Evolutionary conservation across 2,113 vertebrate genomes (phyloP).

Genomic region (Pycnonotus jocosus): DNA sequence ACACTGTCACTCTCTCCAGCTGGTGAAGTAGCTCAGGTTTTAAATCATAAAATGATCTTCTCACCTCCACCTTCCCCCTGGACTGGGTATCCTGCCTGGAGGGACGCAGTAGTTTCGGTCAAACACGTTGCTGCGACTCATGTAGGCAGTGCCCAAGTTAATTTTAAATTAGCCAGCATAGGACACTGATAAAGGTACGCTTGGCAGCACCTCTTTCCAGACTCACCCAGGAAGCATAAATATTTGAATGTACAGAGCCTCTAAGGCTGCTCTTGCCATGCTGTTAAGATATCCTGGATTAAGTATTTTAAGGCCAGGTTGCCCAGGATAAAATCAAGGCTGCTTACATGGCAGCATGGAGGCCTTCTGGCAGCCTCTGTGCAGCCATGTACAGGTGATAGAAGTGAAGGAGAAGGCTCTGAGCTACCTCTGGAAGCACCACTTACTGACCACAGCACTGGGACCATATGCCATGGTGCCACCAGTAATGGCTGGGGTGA

Average conservation of each 20-base stretch:
- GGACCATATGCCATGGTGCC: background rate
- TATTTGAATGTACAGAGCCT: slow-evolving; percentile 40
- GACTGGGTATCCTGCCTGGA: background rate
- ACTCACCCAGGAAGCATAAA: slow-evolving; percentile 62
- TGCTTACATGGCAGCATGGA: background rate
- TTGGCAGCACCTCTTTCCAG: slow-evolving; percentile 21
- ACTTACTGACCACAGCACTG: accelerated
- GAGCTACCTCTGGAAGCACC: background rate
- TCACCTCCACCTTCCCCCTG: background rate
- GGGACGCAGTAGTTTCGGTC: background rate
- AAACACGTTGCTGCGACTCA: background rate
- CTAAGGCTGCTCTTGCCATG: background rate
- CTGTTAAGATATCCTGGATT: background rate
- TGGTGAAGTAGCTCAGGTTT: background rate
- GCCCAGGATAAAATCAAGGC: background rate
- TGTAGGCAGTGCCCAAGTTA: slow-evolving; percentile 26
- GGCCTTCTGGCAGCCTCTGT: background rate
- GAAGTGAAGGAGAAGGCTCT: background rate
- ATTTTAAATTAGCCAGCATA: slow-evolving; percentile 21
- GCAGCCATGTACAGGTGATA: background rate
- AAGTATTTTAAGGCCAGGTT: background rate
- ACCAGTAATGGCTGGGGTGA: background rate
- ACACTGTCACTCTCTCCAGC: background rate
- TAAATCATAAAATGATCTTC: background rate
- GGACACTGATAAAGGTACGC: slow-evolving; percentile 11